Percentiles rank a stretch among this genome's conserved stretches.
These are phyloP conservation scores for Mercenaria mercenaria DNA, from an alignment of 1,140 invertebrate genomes.

Conservation along the genomic window DNA sequence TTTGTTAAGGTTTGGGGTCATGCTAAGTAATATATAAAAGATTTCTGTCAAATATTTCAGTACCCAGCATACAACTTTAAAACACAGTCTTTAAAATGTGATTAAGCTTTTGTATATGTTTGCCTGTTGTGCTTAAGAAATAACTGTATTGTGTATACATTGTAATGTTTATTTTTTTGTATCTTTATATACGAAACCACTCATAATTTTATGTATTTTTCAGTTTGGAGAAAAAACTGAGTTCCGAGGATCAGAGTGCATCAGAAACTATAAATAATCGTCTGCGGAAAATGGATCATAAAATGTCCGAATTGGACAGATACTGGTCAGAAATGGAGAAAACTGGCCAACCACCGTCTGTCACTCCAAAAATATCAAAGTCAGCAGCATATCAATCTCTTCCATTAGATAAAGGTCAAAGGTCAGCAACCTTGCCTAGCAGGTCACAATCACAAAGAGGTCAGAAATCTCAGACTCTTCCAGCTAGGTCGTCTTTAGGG, in stretches of 20 bases:
- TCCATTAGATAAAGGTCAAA: constrained; percentile 52
- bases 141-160: too few relatives aligned
- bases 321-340: constrained; percentile 81
- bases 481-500: constrained; percentile 19
- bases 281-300: constrained; percentile 78
- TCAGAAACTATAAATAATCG: constrained; percentile 76
- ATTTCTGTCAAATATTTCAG: too few relatives aligned
- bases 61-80: too few relatives aligned
- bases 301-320: constrained; percentile 76
- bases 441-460: constrained; percentile 41
- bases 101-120: too few relatives aligned
- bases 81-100: too few relatives aligned
- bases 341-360: constrained; percentile 70
- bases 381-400: constrained; percentile 11
- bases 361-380: constrained; percentile 56
- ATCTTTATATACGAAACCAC: too few relatives aligned
- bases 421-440: constrained; percentile 10
- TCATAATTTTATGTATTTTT: too few relatives aligned
- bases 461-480: constrained; percentile 43
- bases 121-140: too few relatives aligned
- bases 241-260: constrained; percentile 78
- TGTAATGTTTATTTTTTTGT: too few relatives aligned
- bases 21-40: too few relatives aligned
- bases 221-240: constrained; percentile 77
- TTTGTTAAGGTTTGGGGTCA: too few relatives aligned